A percentile compares a stretch with the other conserved stretches of the same genome.
Evolutionary conservation across 2,797 vertebrate species (phyloP).

Genomic region (Amblyraja radiata): DNA sequence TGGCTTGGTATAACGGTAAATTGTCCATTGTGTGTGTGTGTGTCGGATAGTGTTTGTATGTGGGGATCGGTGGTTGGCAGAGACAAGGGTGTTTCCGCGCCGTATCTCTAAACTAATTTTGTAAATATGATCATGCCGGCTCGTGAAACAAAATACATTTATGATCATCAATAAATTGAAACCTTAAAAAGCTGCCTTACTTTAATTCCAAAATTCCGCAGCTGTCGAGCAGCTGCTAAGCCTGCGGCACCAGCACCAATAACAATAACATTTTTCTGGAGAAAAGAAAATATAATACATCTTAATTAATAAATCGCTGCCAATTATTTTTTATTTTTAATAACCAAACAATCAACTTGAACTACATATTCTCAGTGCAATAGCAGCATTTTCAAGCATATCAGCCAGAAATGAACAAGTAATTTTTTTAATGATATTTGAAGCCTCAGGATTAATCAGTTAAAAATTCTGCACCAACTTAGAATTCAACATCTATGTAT

Average conservation of each 20-base stretch:
- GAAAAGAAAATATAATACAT: slow-evolving; percentile 34
- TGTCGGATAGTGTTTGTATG: too few relatives aligned
- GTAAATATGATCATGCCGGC: background rate
- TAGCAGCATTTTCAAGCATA: background rate
- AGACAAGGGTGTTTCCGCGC: too few relatives aligned
- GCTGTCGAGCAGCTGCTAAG: slow-evolving; percentile 85
- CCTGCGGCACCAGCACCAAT: slow-evolving; percentile 87
- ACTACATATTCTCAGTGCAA: background rate
- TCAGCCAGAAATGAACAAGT: background rate
- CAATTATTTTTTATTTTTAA: too few relatives aligned
- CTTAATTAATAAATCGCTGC: background rate
- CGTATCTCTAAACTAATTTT: background rate
- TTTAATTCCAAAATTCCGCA: slow-evolving; percentile 91
- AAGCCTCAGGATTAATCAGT: background rate
- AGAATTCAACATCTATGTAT: background rate
- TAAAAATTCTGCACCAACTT: background rate
- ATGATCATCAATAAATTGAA: background rate
- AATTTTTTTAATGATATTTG: background rate
- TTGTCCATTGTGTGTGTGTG: too few relatives aligned
- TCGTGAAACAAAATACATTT: background rate
- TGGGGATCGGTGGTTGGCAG: too few relatives aligned
- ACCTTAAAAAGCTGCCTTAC: slow-evolving; percentile 51
- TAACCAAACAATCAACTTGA: background rate
- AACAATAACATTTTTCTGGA: slow-evolving; percentile 80
- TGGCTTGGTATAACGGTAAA: too few relatives aligned